Percentiles rank a stretch among this genome's conserved stretches.
Evolutionary conservation across 2,113 vertebrate genomes (phyloP).

Genomic region (Fukomys damarensis): DNA sequence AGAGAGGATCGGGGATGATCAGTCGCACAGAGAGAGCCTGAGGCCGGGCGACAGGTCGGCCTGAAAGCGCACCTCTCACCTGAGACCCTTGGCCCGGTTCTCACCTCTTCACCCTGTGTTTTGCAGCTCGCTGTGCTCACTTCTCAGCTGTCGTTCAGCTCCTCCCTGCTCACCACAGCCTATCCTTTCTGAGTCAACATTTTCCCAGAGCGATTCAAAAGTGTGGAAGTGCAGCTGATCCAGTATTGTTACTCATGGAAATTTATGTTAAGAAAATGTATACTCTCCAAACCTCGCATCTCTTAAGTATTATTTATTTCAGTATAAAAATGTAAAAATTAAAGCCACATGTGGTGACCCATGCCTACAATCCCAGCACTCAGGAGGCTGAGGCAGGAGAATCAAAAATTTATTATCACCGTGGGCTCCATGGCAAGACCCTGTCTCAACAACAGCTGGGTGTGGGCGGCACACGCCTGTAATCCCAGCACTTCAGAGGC

Average conservation of each 20-base stretch:
- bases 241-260: neutral
- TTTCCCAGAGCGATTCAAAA: slow-evolving; percentile 21
- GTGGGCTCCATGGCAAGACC: neutral
- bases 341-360: too few relatives aligned
- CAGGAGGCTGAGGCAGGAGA: neutral
- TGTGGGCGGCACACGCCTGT: too few relatives aligned
- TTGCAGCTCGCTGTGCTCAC: neutral
- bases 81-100: neutral
- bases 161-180: neutral
- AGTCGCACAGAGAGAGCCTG: neutral
- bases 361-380: too few relatives aligned
- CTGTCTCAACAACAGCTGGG: neutral
- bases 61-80: neutral
- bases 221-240: neutral
- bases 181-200: neutral
- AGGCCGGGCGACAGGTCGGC: neutral
- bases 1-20: neutral
- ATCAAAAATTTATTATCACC: neutral
- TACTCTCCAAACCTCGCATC: slow-evolving; percentile 26
- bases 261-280: neutral
- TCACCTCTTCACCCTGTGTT: too few relatives aligned
- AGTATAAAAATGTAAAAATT: neutral
- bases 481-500: neutral
- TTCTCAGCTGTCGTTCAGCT: neutral
- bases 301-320: neutral